Percentiles rank a stretch among this genome's conserved stretches.
These are phyloP conservation scores for Zapus hudsonius DNA, from an alignment of 2,113 vertebrate genomes.

Conservation along the genomic window DNA sequence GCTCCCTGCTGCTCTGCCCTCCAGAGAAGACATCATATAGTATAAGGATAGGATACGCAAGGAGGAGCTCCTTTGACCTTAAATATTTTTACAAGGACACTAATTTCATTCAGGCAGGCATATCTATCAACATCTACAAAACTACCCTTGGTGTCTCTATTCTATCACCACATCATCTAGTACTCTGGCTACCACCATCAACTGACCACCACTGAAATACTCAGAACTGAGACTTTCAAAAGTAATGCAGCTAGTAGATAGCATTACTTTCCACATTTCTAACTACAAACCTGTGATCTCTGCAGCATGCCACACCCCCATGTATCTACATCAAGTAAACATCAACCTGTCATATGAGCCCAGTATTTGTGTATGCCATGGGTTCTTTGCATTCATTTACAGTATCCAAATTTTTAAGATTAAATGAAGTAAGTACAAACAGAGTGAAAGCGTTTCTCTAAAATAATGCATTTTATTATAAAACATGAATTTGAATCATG, in stretches of 20 bases:
- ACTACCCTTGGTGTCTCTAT: no score
- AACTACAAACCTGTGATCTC: neutral
- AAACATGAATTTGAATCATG: slow-evolving; percentile 42
- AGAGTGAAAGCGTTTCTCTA: slow-evolving; percentile 11
- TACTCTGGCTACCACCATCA: neutral
- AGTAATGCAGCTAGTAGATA: neutral
- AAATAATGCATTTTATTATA: slow-evolving; percentile 27
- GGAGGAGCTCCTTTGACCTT: neutral
- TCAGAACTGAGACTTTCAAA: neutral
- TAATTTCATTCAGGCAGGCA: neutral
- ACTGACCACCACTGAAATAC: accelerated
- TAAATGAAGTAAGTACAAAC: neutral
- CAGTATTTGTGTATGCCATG: accelerated
- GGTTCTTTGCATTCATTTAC: neutral
- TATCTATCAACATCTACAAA: neutral
- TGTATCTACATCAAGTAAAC: no score
- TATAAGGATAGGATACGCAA: neutral
- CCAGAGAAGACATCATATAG: no score
- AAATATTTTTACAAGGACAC: neutral
- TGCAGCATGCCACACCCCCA: accelerated
- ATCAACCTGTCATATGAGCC: neutral
- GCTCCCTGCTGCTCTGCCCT: neutral
- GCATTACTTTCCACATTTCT: neutral
- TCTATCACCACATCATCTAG: accelerated
- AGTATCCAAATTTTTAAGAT: neutral